A percentile compares a stretch with the other conserved stretches of the same genome.
Conservation (phyloP, 1,140 invertebrate species). For the Drosophila persimilis region DNA sequence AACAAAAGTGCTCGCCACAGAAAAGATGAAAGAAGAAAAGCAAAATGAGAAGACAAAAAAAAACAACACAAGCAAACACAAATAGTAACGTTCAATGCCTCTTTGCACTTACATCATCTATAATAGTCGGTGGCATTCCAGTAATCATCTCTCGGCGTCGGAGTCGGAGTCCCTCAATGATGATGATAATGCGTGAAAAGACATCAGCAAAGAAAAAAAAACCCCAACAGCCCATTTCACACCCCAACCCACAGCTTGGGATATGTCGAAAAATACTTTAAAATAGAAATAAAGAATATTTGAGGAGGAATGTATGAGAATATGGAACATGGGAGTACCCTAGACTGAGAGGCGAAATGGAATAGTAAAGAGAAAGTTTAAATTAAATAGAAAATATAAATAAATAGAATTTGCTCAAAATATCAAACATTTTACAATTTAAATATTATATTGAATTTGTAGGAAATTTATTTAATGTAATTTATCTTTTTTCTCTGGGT, state of each 20-base stretch:
- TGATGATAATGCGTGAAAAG: constrained; percentile 61
- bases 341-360: too few species aligned
- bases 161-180: constrained; percentile 5
- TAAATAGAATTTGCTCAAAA: too few species aligned
- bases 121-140: constrained; percentile 48
- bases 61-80: not conserved
- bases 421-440: too few species aligned
- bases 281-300: not conserved
- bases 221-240: not conserved
- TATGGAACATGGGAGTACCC: too few species aligned
- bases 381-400: too few species aligned
- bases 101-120: constrained; percentile 64
- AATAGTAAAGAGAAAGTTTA: too few species aligned
- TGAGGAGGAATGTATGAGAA: too few species aligned
- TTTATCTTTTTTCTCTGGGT: too few species aligned
- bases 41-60: constrained; percentile 10
- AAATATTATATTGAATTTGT: too few species aligned
- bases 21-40: constrained; percentile 6
- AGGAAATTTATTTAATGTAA: too few species aligned
- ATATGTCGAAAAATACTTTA: constrained; percentile 22
- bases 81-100: constrained; percentile 50
- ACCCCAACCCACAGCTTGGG: constrained; percentile 22
- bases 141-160: constrained; percentile 22
- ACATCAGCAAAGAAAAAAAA: constrained; percentile 22
- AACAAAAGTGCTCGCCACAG: constrained; percentile 19